Conservation (phyloP, 2,797 vertebrate genomes). For the Aviceda cuculoides region DNA sequence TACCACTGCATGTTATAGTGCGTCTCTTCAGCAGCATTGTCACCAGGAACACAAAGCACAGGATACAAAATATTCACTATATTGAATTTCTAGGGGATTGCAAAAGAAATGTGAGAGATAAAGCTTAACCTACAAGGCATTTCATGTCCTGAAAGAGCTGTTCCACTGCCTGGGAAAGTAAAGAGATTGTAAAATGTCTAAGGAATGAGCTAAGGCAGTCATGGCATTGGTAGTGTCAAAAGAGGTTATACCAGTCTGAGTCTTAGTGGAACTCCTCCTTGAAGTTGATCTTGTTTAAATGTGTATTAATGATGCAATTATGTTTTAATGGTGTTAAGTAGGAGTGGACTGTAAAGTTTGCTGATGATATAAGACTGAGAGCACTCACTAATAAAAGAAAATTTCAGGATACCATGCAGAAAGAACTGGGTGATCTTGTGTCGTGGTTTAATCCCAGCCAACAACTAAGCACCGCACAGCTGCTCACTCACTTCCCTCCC, state of each 20-base stretch:
- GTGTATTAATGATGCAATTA: slow-evolving; percentile 4
- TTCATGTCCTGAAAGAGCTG: neutral
- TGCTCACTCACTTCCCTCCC: no score
- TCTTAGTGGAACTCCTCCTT: neutral
- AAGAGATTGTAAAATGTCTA: neutral
- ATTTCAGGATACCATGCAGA: neutral
- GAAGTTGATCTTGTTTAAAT: neutral
- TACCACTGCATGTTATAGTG: neutral
- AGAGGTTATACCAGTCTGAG: neutral
- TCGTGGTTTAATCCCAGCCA: no score
- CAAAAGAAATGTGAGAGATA: neutral
- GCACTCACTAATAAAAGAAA: neutral
- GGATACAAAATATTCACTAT: neutral
- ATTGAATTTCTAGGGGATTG: neutral
- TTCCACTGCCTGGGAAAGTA: neutral
- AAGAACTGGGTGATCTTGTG: neutral
- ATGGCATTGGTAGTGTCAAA: neutral
- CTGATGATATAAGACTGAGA: neutral
- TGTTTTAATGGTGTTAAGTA: neutral
- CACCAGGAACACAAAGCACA: neutral
- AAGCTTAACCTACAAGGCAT: neutral
- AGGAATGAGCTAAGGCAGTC: neutral
- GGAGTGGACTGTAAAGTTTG: neutral
- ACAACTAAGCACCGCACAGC: no score
- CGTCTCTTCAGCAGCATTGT: neutral